These are phyloP conservation scores for Phengaris alcon DNA, from an alignment of 2,888 invertebrate species.

Conservation along the genomic window DNA sequence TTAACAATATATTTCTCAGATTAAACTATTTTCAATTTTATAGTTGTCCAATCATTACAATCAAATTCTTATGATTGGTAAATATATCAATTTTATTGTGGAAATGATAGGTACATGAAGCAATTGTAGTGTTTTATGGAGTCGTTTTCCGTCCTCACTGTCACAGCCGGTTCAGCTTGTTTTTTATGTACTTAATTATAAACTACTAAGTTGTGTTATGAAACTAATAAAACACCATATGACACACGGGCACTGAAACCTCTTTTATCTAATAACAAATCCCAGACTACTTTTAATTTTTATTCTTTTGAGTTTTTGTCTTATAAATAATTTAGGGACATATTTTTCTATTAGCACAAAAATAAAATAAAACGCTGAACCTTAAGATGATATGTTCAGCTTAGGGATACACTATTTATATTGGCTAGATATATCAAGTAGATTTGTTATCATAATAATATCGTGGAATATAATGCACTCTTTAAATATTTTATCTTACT, in stretches of 20 bases:
- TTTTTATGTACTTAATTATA: constrained; percentile 20
- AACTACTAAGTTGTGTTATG: not conserved
- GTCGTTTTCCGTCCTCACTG: constrained; percentile 14
- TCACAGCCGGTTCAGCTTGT: not conserved
- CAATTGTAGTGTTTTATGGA: constrained; percentile 10
- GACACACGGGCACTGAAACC: not conserved
- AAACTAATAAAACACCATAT: not conserved
- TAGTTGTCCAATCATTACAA: not conserved
- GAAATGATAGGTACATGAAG: not conserved
- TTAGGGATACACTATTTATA: constrained; percentile 13
- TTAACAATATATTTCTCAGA: not conserved
- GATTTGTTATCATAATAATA: constrained; percentile 14
- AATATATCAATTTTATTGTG: not conserved
- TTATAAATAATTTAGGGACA: constrained; percentile 1
- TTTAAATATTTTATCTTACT: constrained; percentile 3
- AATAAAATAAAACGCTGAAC: not conserved
- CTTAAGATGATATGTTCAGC: not conserved
- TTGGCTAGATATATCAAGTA: constrained; percentile 7
- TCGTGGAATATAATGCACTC: constrained; percentile 18
- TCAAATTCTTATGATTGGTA: not conserved
- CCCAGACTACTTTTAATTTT: not conserved
- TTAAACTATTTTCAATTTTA: constrained; percentile 15
- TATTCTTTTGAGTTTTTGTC: not conserved
- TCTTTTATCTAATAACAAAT: not conserved
- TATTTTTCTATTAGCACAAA: constrained; percentile 25